These are phyloP conservation scores for Auanema sp. DNA, from an alignment of 2,888 invertebrate genomes.

Conservation along the genomic window DNA sequence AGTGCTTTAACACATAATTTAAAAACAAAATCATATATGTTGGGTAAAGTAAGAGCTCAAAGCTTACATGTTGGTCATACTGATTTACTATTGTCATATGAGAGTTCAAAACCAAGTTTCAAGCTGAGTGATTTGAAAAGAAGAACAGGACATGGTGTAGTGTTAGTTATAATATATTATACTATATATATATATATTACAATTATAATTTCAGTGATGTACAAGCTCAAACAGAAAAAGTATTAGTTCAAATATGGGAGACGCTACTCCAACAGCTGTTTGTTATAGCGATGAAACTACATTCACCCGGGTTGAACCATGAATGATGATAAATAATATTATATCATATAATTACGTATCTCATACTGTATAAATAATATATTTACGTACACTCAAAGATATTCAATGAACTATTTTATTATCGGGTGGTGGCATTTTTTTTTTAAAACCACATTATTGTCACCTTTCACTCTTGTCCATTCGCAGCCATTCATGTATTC, in stretches of 20 bases:
- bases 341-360: too few species aligned
- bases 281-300: constrained; percentile 32
- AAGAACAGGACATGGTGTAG: constrained; percentile 16
- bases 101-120: constrained; percentile 37
- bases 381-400: too few species aligned
- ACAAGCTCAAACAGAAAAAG: constrained; percentile 29
- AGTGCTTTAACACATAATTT: constrained; percentile 25
- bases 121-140: constrained; percentile 34
- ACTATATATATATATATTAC: neutral
- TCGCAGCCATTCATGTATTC: too few species aligned
- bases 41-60: constrained; percentile 30
- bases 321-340: too few species aligned
- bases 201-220: constrained; percentile 31
- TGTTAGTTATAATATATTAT: constrained; percentile 16
- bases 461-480: too few species aligned
- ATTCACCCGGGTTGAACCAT: constrained; percentile 12
- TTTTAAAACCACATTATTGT: too few species aligned
- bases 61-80: constrained; percentile 27
- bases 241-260: constrained; percentile 27
- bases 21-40: constrained; percentile 30
- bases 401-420: too few species aligned
- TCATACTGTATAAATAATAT: too few species aligned
- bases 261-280: constrained; percentile 40
- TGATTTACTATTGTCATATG: constrained; percentile 32
- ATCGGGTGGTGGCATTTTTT: too few species aligned